Percentiles rank a stretch among this genome's conserved stretches.
phyloP scores from a whole-genome alignment of 2,888 invertebrate species.

The Eudemis profundana region DNA sequence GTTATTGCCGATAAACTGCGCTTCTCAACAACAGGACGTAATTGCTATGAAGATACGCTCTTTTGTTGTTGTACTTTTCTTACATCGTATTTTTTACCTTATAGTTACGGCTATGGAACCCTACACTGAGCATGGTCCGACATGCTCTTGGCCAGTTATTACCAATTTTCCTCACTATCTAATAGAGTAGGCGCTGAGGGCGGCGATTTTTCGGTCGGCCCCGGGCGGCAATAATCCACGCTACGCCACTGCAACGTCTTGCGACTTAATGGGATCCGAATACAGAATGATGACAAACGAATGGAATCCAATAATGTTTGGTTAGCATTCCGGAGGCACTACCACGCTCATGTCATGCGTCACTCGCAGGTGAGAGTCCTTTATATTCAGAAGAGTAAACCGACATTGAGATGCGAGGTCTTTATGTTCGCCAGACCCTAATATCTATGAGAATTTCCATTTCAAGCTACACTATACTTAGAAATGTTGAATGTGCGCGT shows the following conservation, averaged over 20 bases:
- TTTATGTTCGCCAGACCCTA: constrained; percentile 30
- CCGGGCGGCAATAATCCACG: too few relatives aligned
- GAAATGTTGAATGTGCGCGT: not conserved
- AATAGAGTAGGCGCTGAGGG: too few relatives aligned
- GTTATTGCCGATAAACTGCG: too few relatives aligned
- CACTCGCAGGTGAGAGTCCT: constrained; percentile 58
- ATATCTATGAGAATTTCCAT: constrained; percentile 24
- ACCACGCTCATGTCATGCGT: constrained; percentile 58
- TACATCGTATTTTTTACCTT: too few relatives aligned
- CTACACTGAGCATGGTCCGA: too few relatives aligned
- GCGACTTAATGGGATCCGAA: constrained; percentile 26
- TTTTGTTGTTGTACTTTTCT: too few relatives aligned
- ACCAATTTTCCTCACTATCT: too few relatives aligned
- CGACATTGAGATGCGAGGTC: constrained; percentile 39
- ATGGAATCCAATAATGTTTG: constrained; percentile 55
- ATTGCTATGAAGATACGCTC: too few relatives aligned
- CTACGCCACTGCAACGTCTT: not conserved
- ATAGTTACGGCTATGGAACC: too few relatives aligned
- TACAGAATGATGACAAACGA: constrained; percentile 52
- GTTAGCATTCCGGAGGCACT: constrained; percentile 52
- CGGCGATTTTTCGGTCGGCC: too few relatives aligned
- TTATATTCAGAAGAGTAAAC: constrained; percentile 61
- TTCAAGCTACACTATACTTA: constrained; percentile 15
- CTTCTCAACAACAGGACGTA: too few relatives aligned
- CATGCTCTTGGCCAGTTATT: too few relatives aligned